phyloP scores from a whole-genome alignment of 2,888 invertebrate genomes.

The Carabus problematicus region DNA sequence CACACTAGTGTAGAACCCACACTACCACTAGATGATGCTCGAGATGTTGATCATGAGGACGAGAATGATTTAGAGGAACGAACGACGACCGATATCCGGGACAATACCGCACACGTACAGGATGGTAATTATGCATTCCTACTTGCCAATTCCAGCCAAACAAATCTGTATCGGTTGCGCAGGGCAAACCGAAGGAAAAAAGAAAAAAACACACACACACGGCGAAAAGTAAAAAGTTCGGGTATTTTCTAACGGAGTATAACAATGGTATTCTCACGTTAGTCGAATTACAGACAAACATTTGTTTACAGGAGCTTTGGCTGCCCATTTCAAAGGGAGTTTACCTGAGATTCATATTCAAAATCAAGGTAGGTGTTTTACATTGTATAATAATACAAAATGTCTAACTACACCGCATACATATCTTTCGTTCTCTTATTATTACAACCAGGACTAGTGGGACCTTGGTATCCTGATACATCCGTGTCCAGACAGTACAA shows the following conservation, averaged over 20 bases:
- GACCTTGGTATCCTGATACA: constrained; percentile 38
- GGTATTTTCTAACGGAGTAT: constrained; percentile 38
- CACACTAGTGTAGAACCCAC: neutral
- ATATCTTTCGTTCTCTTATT: no score
- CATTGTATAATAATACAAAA: neutral
- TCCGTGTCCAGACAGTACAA: constrained; percentile 32
- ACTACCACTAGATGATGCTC: neutral
- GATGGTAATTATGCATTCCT: constrained; percentile 40
- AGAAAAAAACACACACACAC: constrained; percentile 23
- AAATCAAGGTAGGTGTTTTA: constrained; percentile 24
- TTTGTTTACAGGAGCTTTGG: constrained; percentile 28
- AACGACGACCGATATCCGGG: no score
- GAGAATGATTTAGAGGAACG: neutral
- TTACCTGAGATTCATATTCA: constrained; percentile 32
- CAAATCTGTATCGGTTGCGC: constrained; percentile 28
- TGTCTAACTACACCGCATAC: neutral
- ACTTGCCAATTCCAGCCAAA: constrained; percentile 22
- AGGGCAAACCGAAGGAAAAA: constrained; percentile 35
- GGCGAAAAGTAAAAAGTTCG: constrained; percentile 42
- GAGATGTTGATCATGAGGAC: neutral
- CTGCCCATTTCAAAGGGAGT: constrained; percentile 40
- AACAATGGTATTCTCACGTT: neutral
- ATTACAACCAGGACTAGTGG: constrained; percentile 25
- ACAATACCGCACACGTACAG: constrained; percentile 6
- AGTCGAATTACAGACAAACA: constrained; percentile 7